Conservation (phyloP, 2,888 invertebrate species). For the Antitype chi region DNA sequence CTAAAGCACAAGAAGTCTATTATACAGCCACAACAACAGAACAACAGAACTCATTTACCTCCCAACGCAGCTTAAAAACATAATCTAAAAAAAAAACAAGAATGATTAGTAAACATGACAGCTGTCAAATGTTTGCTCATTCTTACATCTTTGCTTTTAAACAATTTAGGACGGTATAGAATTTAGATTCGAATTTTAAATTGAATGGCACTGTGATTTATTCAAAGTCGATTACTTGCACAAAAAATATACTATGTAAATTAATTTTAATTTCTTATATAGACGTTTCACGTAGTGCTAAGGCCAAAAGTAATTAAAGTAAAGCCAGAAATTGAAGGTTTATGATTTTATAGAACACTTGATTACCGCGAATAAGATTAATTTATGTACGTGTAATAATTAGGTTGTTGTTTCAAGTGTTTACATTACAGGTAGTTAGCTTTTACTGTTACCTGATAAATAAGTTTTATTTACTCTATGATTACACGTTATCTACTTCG, state of each 20-base stretch:
- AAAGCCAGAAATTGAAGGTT: background rate
- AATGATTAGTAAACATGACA: conserved; percentile 6
- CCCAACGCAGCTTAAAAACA: background rate
- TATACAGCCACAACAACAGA: background rate
- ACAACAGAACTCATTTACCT: conserved; percentile 2
- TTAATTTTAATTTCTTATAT: conserved; percentile 24
- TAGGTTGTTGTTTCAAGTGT: conserved; percentile 3
- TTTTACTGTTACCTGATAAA: conserved; percentile 1
- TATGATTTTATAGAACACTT: conserved; percentile 24
- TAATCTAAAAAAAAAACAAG: background rate
- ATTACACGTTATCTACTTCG: conserved; percentile 5
- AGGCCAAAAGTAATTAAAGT: conserved; percentile 12
- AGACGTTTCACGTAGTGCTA: conserved; percentile 10
- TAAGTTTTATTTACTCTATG: conserved; percentile 18
- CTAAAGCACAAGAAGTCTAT: conserved; percentile 14
- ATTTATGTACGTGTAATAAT: conserved; percentile 3
- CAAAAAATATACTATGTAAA: conserved; percentile 29
- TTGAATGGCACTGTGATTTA: conserved; percentile 15
- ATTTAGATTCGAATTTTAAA: conserved; percentile 1
- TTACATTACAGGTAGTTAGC: conserved; percentile 5
- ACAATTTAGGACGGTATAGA: background rate
- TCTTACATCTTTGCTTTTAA: background rate
- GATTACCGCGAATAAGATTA: conserved; percentile 23
- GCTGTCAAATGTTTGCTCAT: conserved; percentile 2
- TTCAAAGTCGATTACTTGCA: conserved; percentile 23